phyloP scores from a whole-genome alignment of 2,113 vertebrate species.

The Pagrus major region DNA sequence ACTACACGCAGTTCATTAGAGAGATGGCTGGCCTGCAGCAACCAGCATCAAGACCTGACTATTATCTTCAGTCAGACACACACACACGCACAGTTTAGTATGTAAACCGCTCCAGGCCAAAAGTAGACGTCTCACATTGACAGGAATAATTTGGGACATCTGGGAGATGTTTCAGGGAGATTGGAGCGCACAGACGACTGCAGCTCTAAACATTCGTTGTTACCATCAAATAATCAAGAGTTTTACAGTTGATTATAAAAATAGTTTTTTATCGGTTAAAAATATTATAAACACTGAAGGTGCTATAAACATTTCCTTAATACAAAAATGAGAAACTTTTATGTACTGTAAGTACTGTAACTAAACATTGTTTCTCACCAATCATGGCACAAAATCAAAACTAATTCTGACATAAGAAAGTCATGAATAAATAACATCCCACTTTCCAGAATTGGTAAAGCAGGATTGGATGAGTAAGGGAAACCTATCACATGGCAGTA shows the following conservation, averaged over 20 bases:
- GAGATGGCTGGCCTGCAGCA: slow-evolving; percentile 76
- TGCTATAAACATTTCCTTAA: background rate
- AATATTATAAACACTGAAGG: background rate
- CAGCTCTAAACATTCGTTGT: slow-evolving; percentile 27
- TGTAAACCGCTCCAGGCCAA: background rate
- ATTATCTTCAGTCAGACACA: slow-evolving; percentile 43
- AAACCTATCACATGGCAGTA: background rate
- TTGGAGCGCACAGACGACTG: background rate
- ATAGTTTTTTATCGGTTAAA: background rate
- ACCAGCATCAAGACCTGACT: slow-evolving; percentile 53
- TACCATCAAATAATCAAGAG: background rate
- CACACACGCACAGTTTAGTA: slow-evolving; percentile 12
- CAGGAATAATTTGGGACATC: slow-evolving; percentile 29
- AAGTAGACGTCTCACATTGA: slow-evolving; percentile 21
- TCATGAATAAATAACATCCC: too few species aligned
- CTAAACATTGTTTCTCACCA: too few species aligned
- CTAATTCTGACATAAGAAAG: too few species aligned
- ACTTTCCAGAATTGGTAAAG: background rate
- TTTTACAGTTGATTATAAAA: background rate
- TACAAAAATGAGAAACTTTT: background rate
- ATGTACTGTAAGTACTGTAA: background rate
- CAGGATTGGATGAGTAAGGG: background rate
- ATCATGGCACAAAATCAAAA: too few species aligned
- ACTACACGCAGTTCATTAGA: slow-evolving; percentile 77
- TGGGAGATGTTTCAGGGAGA: slow-evolving; percentile 40